Evolutionary conservation across 2,888 invertebrate genomes (phyloP), one percentile per base, ranked within the genome.

Genomic region (Idaea straminata): DNA sequence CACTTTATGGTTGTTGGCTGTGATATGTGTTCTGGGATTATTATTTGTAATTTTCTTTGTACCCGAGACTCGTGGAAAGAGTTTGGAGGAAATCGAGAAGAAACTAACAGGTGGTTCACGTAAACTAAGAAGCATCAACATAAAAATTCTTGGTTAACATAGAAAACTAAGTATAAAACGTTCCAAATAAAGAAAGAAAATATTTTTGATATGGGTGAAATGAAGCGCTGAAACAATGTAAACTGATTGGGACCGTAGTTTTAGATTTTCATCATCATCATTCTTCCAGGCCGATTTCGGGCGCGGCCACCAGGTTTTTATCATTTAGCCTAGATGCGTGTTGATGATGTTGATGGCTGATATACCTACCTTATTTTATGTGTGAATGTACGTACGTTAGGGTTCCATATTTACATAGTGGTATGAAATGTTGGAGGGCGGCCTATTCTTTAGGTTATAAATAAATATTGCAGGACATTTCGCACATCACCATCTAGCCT

Each of bases 11-110:
- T 78, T 97, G 70, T 99, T 98, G 83, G 95, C 96, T 15, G 79
- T 91, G 5, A 94, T 97, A 75, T 96, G 97, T 81, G 72, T 95
- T 3, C 63, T 95, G 15, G 96, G 96, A 60, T 86, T 98, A 67
- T 88, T 97, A 74, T 98, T 98, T 87, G 96, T 97, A 6, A 95
- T 96, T 79, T 91, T 96, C 75, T 96, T 94, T 82, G 97, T 99
- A 62, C 99, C 99, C 10, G 99, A 99, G 91, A 99, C 99, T 2
- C 96, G 96, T 78, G 98, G 99, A 16, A 96, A 96, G 85, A 96
- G 97, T 73, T 94, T 99, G 73, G 98, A 98, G 84, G 98, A 99
- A 79, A 99, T 99, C 81, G 97, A 98, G 87, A 95, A 95, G 74
- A 95, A 95, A 82, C 93, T 97, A 81, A 95, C 95, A 62, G 95